These are phyloP conservation scores for Euclidia mi DNA, from an alignment of 2,888 invertebrate genomes.

Conservation along the genomic window DNA sequence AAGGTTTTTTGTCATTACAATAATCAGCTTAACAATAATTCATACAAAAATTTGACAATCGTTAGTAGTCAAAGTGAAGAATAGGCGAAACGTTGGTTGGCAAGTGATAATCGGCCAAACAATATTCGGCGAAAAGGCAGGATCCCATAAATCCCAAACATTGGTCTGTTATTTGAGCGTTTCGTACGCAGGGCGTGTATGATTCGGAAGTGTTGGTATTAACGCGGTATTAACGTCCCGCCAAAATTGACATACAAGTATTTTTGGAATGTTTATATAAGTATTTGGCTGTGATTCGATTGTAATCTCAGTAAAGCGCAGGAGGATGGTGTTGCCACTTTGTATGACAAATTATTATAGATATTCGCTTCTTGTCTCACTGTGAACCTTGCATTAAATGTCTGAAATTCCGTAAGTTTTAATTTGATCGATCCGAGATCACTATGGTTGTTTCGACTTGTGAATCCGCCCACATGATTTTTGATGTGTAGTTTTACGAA, in stretches of 20 bases:
- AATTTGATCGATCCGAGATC: conserved; percentile 26
- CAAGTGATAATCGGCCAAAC: too few species aligned
- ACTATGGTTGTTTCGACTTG: conserved; percentile 24
- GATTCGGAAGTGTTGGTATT: conserved; percentile 20
- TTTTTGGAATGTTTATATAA: conserved; percentile 75
- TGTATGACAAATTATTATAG: conserved; percentile 14
- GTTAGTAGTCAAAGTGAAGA: too few species aligned
- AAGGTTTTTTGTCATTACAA: too few species aligned
- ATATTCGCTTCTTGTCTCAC: conserved; percentile 9
- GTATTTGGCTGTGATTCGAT: conserved; percentile 82
- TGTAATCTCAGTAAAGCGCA: conserved; percentile 63
- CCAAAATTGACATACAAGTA: conserved; percentile 48
- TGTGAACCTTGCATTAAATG: conserved; percentile 3
- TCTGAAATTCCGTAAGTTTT: conserved; percentile 17
- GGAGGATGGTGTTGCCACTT: conserved; percentile 35
- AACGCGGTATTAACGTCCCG: conserved; percentile 4
- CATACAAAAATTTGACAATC: too few species aligned
- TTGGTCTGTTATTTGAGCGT: conserved; percentile 13
- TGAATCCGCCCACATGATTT: conserved; percentile 59
- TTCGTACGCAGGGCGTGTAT: conserved; percentile 14
- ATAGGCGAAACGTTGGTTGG: too few species aligned
- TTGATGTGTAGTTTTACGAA: conserved; percentile 55
- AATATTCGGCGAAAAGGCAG: too few species aligned
- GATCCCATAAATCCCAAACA: too few species aligned
- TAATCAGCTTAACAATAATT: too few species aligned